phyloP scores from a whole-genome alignment of 2,113 vertebrate genomes.

The Gymnarchus niloticus region DNA sequence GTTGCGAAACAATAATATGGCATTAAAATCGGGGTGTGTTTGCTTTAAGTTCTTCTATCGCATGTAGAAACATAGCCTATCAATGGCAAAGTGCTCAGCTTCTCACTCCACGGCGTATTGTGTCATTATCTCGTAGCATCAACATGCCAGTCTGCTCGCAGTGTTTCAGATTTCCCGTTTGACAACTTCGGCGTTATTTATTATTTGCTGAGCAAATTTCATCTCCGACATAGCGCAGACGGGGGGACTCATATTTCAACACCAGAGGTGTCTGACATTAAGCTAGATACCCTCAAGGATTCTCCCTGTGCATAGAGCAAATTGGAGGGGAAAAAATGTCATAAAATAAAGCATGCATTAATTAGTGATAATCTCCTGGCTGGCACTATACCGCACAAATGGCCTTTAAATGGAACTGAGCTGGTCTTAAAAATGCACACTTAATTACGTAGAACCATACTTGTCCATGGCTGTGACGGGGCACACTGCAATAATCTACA shows the following conservation, averaged over 20 bases:
- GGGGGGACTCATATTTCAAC: neutral
- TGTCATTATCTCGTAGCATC: neutral
- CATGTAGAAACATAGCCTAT: neutral
- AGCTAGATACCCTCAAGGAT: neutral
- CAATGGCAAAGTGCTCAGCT: neutral
- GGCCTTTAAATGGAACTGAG: neutral
- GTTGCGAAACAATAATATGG: no score
- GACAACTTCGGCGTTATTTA: neutral
- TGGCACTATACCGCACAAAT: neutral
- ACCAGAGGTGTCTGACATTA: conserved; percentile 2
- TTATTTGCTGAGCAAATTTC: neutral
- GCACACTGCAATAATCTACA: neutral
- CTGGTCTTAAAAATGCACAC: neutral
- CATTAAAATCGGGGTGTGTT: neutral
- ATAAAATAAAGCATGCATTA: neutral
- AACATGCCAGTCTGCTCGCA: neutral
- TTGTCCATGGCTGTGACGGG: neutral
- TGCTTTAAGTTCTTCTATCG: neutral
- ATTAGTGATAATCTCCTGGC: neutral
- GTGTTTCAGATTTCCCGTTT: neutral
- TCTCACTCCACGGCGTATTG: neutral
- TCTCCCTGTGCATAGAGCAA: neutral
- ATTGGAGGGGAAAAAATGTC: neutral
- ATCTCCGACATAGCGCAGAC: neutral
- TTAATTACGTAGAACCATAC: neutral